These are phyloP conservation scores for Saccopteryx leptura DNA, from an alignment of 2,113 vertebrate species.

Conservation along the genomic window DNA sequence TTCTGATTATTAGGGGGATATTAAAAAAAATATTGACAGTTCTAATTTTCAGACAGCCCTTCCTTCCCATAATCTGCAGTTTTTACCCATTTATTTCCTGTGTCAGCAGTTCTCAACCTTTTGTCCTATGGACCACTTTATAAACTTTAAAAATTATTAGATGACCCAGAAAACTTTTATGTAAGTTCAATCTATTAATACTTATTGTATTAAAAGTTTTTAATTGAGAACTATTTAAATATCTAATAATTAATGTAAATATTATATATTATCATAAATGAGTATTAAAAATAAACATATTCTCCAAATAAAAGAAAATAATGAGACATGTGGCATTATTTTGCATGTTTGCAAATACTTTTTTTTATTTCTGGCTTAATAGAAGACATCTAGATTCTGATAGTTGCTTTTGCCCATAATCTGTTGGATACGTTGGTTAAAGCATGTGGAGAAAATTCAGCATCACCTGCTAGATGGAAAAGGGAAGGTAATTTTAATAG, in stretches of 20 bases:
- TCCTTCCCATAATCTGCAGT: background rate
- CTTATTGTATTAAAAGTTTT: background rate
- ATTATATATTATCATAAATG: slow-evolving; percentile 10
- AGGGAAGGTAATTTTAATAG: slow-evolving; percentile 26
- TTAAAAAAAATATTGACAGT: background rate
- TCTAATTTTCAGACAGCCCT: slow-evolving; percentile 17
- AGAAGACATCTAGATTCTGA: slow-evolving; percentile 46
- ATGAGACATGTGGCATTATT: background rate
- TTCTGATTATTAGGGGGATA: background rate
- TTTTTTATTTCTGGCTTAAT: slow-evolving; percentile 7
- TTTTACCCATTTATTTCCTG: background rate
- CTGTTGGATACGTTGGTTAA: background rate
- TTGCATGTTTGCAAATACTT: slow-evolving; percentile 42
- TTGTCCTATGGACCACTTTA: background rate
- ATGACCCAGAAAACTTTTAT: background rate
- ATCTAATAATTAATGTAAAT: slow-evolving; percentile 15
- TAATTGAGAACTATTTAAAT: slow-evolving; percentile 44
- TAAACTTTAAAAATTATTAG: background rate
- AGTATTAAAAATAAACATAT: slow-evolving; percentile 1
- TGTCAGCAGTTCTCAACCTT: background rate
- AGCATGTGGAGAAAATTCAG: slow-evolving; percentile 20
- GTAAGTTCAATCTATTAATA: background rate
- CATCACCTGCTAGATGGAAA: background rate
- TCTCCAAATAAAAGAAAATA: slow-evolving; percentile 48
- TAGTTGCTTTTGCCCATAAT: slow-evolving; percentile 30